These are phyloP conservation scores for Heliothis peltigera DNA, from an alignment of 2,888 invertebrate genomes.

Conservation along the genomic window DNA sequence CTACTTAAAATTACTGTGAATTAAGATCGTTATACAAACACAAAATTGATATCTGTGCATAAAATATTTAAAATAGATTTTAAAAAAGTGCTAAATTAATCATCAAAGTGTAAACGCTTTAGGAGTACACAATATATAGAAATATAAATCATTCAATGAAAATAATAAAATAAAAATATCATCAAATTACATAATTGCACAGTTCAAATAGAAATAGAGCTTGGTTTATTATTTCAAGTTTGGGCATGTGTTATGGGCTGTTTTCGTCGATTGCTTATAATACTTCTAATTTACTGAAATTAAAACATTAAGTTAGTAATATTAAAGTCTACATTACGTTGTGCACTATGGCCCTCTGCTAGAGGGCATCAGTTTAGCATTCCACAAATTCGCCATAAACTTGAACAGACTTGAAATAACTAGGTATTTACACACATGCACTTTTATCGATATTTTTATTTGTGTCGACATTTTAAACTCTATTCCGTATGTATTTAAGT, in stretches of 20 bases:
- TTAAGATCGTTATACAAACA: constrained; percentile 49
- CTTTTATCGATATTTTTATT: constrained; percentile 1
- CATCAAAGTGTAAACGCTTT: constrained; percentile 52
- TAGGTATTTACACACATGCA: constrained; percentile 37
- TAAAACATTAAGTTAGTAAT: constrained; percentile 34
- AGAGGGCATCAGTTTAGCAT: constrained; percentile 4
- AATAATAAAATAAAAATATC: constrained; percentile 27
- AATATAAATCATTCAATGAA: constrained; percentile 39
- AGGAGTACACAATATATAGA: constrained; percentile 44
- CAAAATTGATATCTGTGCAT: constrained; percentile 55
- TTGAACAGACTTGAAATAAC: constrained; percentile 36
- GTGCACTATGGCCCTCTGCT: constrained; percentile 31
- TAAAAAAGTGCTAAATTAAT: constrained; percentile 60
- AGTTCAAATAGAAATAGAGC: constrained; percentile 16
- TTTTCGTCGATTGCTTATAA: constrained; percentile 20
- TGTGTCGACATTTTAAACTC: constrained; percentile 12
- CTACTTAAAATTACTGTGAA: constrained; percentile 52
- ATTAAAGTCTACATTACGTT: constrained; percentile 33
- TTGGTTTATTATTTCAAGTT: constrained; percentile 42
- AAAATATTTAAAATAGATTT: constrained; percentile 51
- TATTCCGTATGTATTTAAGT: not conserved
- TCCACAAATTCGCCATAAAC: constrained; percentile 1
- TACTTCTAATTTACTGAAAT: constrained; percentile 35
- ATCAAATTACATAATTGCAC: constrained; percentile 43
- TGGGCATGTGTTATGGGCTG: constrained; percentile 8